A percentile compares a stretch with the other conserved stretches of the same genome.
Conservation (phyloP, 2,888 invertebrate genomes). For the Stegana nigrithorax region DNA sequence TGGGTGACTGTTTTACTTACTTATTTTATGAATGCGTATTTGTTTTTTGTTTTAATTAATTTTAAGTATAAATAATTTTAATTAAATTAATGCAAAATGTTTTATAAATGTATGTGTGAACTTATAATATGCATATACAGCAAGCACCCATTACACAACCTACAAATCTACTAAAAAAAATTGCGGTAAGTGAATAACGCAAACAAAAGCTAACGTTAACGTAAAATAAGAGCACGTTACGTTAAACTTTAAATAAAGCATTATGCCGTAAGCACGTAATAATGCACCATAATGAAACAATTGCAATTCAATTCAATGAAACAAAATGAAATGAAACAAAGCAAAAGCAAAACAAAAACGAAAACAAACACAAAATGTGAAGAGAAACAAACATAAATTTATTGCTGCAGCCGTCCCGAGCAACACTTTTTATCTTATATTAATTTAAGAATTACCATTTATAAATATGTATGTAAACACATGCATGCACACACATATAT, state of each 20-base stretch:
- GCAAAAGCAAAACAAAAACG: slow-evolving; percentile 27
- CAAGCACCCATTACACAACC: too few relatives aligned
- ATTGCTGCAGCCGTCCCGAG: slow-evolving; percentile 34
- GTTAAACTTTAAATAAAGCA: too few relatives aligned
- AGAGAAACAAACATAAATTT: slow-evolving; percentile 22
- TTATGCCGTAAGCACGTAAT: too few relatives aligned
- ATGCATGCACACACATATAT: slow-evolving; percentile 18
- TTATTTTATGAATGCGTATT: not conserved
- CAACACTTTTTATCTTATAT: slow-evolving; percentile 29
- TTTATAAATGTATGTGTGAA: too few relatives aligned
- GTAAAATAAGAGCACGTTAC: too few relatives aligned
- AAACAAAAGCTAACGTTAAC: too few relatives aligned
- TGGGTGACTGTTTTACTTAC: not conserved
- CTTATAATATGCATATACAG: too few relatives aligned
- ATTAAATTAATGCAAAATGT: not conserved
- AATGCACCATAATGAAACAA: not conserved
- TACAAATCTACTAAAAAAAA: too few relatives aligned
- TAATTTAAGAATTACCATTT: slow-evolving; percentile 24
- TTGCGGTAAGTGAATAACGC: too few relatives aligned
- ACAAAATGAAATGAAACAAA: slow-evolving; percentile 1
- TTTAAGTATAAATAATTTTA: not conserved
- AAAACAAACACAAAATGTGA: not conserved
- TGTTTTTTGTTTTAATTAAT: not conserved
- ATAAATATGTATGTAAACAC: slow-evolving; percentile 25
- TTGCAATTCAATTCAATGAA: not conserved